Conservation (phyloP, 2,113 vertebrate species). For the Scolopax mira region DNA sequence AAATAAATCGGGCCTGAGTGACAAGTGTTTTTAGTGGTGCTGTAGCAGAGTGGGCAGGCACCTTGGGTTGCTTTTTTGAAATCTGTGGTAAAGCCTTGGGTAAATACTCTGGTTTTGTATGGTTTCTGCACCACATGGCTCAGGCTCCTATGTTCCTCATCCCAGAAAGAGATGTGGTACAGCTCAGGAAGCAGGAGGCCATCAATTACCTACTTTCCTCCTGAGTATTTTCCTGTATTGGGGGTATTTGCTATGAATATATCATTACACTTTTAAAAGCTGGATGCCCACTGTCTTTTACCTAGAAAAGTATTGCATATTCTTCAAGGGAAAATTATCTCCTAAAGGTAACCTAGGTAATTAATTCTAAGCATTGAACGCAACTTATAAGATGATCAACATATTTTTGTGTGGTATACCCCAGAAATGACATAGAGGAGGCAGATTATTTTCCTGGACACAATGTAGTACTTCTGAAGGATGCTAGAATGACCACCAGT, state of each 20-base stretch:
- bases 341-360: neutral
- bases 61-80: neutral
- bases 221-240: neutral
- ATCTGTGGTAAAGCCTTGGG: neutral
- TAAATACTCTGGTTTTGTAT: neutral
- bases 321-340: neutral
- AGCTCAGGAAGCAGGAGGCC: neutral
- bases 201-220: neutral
- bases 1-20: neutral
- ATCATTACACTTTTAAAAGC: neutral
- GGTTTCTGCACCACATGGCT: accelerated
- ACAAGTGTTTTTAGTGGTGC: neutral
- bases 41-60: neutral
- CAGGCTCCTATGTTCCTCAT: neutral
- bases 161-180: neutral
- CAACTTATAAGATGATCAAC: neutral
- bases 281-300: neutral
- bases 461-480: neutral
- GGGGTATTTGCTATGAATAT: neutral
- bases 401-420: neutral
- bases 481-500: neutral
- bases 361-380: neutral
- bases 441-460: too few relatives aligned
- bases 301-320: neutral
- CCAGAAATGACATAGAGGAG: too few relatives aligned